Conservation (phyloP, 2,797 vertebrate genomes). For the Glyptemys insculpta region DNA sequence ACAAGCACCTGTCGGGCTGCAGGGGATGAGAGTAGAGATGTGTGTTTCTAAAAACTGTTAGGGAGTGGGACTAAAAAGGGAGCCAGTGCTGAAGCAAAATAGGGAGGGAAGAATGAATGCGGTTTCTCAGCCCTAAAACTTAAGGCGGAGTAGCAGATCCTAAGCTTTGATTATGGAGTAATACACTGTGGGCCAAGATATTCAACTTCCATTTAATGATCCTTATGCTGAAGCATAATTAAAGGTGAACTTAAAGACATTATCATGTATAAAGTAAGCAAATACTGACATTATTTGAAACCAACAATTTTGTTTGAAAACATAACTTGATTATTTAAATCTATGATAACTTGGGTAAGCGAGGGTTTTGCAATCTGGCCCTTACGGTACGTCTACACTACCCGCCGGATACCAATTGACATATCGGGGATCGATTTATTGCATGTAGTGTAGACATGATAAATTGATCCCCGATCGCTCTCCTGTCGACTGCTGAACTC, state of each 20-base stretch:
- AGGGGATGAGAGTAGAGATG: neutral
- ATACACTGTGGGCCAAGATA: slow-evolving; percentile 51
- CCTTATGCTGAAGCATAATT: slow-evolving; percentile 40
- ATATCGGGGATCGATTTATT: too few relatives aligned
- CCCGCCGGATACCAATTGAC: too few relatives aligned
- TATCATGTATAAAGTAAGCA: slow-evolving; percentile 55
- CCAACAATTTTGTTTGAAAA: slow-evolving; percentile 32
- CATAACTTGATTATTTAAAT: slow-evolving; percentile 54
- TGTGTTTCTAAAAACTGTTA: neutral
- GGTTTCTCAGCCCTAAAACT: slow-evolving; percentile 52
- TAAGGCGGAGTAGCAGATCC: slow-evolving; percentile 49
- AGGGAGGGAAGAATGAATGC: slow-evolving; percentile 31
- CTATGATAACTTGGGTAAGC: neutral
- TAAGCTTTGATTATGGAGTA: slow-evolving; percentile 66
- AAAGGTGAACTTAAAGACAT: slow-evolving; percentile 49
- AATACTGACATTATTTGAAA: slow-evolving; percentile 59
- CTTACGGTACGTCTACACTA: neutral
- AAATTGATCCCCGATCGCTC: too few relatives aligned
- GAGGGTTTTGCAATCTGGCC: neutral
- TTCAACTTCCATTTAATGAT: slow-evolving; percentile 17
- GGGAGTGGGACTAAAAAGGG: neutral
- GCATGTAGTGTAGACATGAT: too few relatives aligned
- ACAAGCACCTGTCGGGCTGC: neutral
- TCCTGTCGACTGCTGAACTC: too few relatives aligned
- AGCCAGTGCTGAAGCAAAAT: too few relatives aligned